Conservation (phyloP, 1,140 invertebrate species). For the Metopolophium dirhodum region DNA sequence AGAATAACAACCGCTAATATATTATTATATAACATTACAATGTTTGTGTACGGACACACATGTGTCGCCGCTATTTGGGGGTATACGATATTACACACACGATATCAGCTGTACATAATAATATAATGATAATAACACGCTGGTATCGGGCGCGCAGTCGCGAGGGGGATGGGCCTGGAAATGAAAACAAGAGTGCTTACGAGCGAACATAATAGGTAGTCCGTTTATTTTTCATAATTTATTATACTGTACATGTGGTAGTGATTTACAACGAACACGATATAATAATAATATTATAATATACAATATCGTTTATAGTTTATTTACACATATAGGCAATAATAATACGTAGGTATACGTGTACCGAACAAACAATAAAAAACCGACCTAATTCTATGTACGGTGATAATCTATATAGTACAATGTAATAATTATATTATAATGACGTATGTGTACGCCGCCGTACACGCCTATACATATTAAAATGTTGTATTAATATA, state of each 20-base stretch:
- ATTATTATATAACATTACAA: not conserved
- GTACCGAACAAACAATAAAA: constrained; percentile 23
- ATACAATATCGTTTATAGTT: not conserved
- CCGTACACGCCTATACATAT: not conserved
- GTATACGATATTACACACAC: not conserved
- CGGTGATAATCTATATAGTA: not conserved
- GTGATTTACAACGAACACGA: constrained; percentile 18
- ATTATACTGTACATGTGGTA: constrained; percentile 33
- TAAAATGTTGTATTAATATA: not conserved
- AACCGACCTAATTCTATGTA: not conserved
- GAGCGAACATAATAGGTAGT: constrained; percentile 26
- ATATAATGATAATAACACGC: too few species aligned
- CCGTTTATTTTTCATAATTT: constrained; percentile 40
- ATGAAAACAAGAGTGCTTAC: constrained; percentile 21
- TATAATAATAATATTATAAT: not conserved
- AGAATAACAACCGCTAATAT: constrained; percentile 45
- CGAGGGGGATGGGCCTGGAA: not conserved
- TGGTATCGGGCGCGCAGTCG: not conserved
- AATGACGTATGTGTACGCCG: not conserved
- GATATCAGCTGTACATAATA: too few species aligned
- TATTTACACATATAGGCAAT: constrained; percentile 41
- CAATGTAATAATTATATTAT: not conserved
- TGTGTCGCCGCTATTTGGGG: not conserved
- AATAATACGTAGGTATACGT: not conserved
- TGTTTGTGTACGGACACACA: constrained; percentile 44